Percentiles rank a stretch among this genome's conserved stretches.
These are phyloP conservation scores for Cantharis rustica DNA, from an alignment of 2,888 invertebrate species.

Conservation along the genomic window DNA sequence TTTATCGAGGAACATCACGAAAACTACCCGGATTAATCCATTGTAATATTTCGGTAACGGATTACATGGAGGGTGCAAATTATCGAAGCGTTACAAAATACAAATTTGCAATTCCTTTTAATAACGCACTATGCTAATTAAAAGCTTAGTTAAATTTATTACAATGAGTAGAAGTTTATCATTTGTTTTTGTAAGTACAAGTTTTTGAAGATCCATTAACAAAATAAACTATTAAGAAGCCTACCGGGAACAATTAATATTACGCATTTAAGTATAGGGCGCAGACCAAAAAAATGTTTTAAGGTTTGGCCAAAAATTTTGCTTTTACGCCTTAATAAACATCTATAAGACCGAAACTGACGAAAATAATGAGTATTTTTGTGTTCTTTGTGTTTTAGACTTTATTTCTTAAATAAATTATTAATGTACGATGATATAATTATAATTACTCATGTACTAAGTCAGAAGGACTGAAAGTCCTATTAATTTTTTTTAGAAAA, in stretches of 20 bases:
- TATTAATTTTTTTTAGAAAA: too few species aligned
- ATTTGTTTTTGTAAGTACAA: not conserved
- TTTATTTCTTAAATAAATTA: too few species aligned
- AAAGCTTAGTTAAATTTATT: not conserved
- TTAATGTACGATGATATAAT: too few species aligned
- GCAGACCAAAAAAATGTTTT: too few species aligned
- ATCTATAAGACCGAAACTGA: too few species aligned
- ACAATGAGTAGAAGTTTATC: not conserved
- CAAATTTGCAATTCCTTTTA: conserved; percentile 26
- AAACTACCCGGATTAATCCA: conserved; percentile 24
- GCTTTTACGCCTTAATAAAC: too few species aligned
- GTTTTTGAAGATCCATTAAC: not conserved
- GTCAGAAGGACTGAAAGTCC: too few species aligned
- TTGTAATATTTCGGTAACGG: conserved; percentile 37
- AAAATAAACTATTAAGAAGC: not conserved
- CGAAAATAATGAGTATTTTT: too few species aligned
- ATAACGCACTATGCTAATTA: conserved; percentile 7
- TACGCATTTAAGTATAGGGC: too few species aligned
- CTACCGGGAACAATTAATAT: not conserved
- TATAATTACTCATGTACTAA: too few species aligned
- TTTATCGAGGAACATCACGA: conserved; percentile 19
- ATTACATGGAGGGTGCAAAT: conserved; percentile 32
- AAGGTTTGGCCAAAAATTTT: too few species aligned
- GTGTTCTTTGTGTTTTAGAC: too few species aligned
- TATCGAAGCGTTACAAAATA: conserved; percentile 31